phyloP scores from a whole-genome alignment of 35 echinoderm and acorn worm species.

The Lytechinus variegatus region DNA sequence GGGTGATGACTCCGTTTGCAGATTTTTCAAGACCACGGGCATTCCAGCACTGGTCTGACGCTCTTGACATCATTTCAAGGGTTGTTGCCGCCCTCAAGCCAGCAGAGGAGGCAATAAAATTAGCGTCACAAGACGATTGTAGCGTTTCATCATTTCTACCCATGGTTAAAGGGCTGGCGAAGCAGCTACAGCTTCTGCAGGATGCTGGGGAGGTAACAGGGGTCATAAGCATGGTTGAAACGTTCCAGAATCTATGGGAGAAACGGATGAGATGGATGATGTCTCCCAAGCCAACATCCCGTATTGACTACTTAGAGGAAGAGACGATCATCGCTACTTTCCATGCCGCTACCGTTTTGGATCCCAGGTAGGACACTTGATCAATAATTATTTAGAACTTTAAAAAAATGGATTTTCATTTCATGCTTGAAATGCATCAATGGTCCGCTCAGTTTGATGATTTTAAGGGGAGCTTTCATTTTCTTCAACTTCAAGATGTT shows the following conservation, averaged over 20 bases:
- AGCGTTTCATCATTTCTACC: not conserved
- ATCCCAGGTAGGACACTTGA: constrained; percentile 25
- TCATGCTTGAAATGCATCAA: not conserved
- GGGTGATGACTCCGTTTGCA: not conserved
- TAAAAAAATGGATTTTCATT: not conserved
- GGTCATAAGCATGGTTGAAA: not conserved
- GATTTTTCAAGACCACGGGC: not conserved
- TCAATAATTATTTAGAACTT: no score
- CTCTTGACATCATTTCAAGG: not conserved
- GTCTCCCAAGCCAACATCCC: not conserved
- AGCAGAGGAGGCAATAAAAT: not conserved
- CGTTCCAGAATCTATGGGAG: not conserved
- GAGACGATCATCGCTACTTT: not conserved
- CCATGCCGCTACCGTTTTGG: not conserved
- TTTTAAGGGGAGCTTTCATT: no score
- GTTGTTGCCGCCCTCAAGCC: no score
- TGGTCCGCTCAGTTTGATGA: not conserved
- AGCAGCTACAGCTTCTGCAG: not conserved
- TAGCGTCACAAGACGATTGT: not conserved
- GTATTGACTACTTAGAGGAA: not conserved
- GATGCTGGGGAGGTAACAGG: not conserved
- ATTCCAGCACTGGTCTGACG: not conserved
- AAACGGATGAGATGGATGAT: not conserved
- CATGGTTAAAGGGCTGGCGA: not conserved
- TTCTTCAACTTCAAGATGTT: no score